Conservation (phyloP, 2,113 vertebrate genomes). For the Megalops atlanticus region DNA sequence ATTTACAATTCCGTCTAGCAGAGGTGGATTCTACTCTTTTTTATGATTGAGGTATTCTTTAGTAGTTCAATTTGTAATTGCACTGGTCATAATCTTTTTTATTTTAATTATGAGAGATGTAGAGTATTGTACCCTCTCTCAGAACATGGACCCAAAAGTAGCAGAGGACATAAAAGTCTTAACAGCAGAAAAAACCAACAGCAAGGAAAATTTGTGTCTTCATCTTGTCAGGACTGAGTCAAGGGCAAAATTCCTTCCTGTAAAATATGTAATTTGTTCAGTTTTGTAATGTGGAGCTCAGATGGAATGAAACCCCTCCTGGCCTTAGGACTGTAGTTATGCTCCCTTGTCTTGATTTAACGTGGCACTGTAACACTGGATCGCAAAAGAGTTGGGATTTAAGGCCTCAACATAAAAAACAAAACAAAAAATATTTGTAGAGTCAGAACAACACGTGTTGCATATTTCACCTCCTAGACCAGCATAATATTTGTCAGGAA, state of each 20-base stretch:
- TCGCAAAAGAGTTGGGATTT: neutral
- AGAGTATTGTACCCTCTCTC: too few relatives aligned
- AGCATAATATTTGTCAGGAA: constrained; percentile 35
- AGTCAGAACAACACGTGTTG: constrained; percentile 12
- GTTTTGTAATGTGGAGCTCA: neutral
- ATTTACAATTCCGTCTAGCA: too few relatives aligned
- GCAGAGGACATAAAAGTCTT: neutral
- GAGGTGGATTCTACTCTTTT: too few relatives aligned
- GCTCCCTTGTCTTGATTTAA: neutral
- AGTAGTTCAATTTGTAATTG: too few relatives aligned
- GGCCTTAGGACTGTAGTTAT: neutral
- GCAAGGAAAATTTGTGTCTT: neutral
- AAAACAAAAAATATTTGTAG: constrained; percentile 3
- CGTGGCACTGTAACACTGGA: too few relatives aligned
- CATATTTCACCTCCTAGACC: constrained; percentile 13
- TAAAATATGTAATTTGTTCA: neutral
- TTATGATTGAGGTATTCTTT: too few relatives aligned
- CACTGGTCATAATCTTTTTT: too few relatives aligned
- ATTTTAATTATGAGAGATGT: too few relatives aligned
- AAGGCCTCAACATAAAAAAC: neutral
- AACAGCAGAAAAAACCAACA: neutral
- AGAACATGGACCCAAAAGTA: neutral
- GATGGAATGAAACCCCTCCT: neutral
- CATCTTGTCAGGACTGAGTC: neutral
- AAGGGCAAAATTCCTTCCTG: neutral